Evolutionary conservation across 2,888 invertebrate species (phyloP).

Genomic region (Slavum lentiscoides): DNA sequence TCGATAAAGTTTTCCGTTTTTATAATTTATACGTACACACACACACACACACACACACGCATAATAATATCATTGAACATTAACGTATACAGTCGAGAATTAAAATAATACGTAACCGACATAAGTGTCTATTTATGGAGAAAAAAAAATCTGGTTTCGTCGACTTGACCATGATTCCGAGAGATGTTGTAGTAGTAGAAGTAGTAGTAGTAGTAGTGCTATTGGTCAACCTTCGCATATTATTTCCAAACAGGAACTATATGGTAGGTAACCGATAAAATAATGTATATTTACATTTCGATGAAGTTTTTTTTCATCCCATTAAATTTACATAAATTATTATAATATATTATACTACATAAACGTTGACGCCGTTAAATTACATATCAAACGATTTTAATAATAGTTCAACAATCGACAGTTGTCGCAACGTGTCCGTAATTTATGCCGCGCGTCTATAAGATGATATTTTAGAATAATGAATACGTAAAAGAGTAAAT

Average conservation of each 20-base stretch:
- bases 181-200: background rate
- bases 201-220: no score
- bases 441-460: background rate
- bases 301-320: constrained; percentile 8
- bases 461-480: background rate
- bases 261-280: background rate
- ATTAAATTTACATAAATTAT: constrained; percentile 19
- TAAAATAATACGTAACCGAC: background rate
- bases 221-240: constrained; percentile 26
- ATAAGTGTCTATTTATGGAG: constrained; percentile 24
- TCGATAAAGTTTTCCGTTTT: no score
- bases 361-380: constrained; percentile 4
- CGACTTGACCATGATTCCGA: constrained; percentile 18
- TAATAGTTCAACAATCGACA: constrained; percentile 11
- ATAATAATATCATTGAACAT: no score
- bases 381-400: constrained; percentile 1
- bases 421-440: constrained; percentile 5
- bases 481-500: background rate
- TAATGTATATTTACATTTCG: constrained; percentile 6
- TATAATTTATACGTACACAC: no score
- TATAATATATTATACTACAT: background rate
- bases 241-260: constrained; percentile 28
- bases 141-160: constrained; percentile 31
- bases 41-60: no score
- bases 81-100: no score